A percentile compares a stretch with the other conserved stretches of the same genome.
These are phyloP conservation scores for Oeneis ivallda DNA, from an alignment of 2,888 invertebrate genomes.

Conservation along the genomic window DNA sequence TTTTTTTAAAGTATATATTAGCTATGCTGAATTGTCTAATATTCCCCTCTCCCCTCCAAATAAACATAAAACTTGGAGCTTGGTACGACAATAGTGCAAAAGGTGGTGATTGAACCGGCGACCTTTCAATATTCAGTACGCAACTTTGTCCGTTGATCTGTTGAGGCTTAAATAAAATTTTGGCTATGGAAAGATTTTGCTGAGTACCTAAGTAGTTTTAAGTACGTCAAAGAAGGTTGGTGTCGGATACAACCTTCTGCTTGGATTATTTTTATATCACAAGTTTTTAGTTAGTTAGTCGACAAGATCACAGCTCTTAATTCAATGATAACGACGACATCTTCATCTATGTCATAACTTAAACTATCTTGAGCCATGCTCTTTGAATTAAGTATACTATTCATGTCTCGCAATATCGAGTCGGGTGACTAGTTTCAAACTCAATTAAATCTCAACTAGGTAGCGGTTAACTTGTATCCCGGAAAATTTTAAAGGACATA, in stretches of 20 bases:
- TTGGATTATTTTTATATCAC: background rate
- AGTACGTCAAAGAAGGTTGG: background rate
- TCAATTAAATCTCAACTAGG: conserved; percentile 1
- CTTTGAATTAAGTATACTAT: background rate
- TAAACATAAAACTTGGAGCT: no score
- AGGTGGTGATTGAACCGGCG: no score
- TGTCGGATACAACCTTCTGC: background rate
- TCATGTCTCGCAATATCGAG: background rate
- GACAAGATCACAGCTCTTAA: background rate
- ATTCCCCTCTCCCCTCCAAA: no score
- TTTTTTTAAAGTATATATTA: no score
- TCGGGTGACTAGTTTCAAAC: conserved; percentile 2
- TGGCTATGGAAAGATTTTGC: background rate
- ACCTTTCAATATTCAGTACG: no score
- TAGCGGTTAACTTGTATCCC: background rate
- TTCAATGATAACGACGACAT: background rate
- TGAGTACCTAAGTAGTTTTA: no score
- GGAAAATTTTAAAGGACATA: background rate
- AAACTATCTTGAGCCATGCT: background rate
- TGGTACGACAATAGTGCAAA: no score
- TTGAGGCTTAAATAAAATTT: no score
- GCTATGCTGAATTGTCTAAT: no score
- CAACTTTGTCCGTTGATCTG: no score
- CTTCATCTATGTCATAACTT: background rate
- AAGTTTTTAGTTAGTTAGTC: background rate